Evolutionary conservation across 1,140 invertebrate species (phyloP), one percentile per base, ranked within the genome.

Genomic region (Calliopsis andreniformis): DNA sequence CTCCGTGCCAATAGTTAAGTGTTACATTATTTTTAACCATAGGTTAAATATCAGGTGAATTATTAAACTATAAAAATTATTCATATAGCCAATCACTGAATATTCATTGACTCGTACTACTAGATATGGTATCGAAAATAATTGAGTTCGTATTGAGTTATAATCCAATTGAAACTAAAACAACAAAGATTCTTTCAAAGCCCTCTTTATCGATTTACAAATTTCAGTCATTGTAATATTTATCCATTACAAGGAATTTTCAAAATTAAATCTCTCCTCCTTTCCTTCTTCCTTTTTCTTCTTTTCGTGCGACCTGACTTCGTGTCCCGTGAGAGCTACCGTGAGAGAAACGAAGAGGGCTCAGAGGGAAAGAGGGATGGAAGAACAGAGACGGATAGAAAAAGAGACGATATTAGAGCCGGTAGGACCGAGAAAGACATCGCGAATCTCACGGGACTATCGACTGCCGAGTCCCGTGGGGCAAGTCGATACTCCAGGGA

Each of bases 401-500:
- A 43, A 55, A 66, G 61, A 59, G 25, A 59, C 62, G 28, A 53
- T 30, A 25, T 63, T 42, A 56, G 49, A 63, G 43, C 23, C 58
- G 56, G n/a, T 23, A 59, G 72, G 76, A 82, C 76, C 59, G 68
- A 80, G 66, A 88, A 82, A 82, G 86, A 87, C 84, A 87, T 51
- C 69, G 77, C 70, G 87, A 90, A 88, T 91, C 91, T 90, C 91
- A 82, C 85, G 89, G 91, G 91, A 91, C 90, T 92, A 92, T 92
- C 89, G 91, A 91, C 90, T 92, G 87, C 87, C 84, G 87, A 88
- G 90, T 91, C 91, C 90, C 90, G 90, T 87, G 91, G 89, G 91
- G 89, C 89, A 86, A 90, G 91, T 92, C 91, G 90, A 92, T 92
- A 92, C 90, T 91, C 90, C 89, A 84, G 86, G 87, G 91, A 89